Conservation (phyloP, 2,113 vertebrate genomes). For the Greenwoodochromis staneri region DNA sequence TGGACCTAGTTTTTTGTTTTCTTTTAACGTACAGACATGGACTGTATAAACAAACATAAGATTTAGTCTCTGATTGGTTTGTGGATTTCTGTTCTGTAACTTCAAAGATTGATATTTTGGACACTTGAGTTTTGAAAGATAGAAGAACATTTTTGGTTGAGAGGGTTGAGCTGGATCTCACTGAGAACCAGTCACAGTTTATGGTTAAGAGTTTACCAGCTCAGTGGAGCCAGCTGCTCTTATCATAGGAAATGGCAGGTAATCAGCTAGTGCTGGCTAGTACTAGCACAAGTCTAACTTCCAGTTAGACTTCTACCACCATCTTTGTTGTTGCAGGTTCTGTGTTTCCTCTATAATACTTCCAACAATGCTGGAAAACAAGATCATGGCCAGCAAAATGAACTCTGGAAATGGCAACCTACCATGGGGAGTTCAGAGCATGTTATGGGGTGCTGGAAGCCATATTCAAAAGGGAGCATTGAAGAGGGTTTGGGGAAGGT, state of each 20-base stretch:
- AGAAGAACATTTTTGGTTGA: neutral
- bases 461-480: neutral
- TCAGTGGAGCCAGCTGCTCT: neutral
- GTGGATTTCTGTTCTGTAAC: neutral
- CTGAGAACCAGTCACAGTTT: neutral
- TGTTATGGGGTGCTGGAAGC: neutral
- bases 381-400: neutral
- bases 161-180: neutral
- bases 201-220: neutral
- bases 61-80: neutral
- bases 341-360: neutral
- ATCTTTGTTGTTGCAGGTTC: neutral
- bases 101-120: neutral
- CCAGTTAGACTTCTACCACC: neutral
- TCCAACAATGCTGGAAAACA: neutral
- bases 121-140: neutral
- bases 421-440: neutral
- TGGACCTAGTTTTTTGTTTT: neutral
- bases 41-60: neutral
- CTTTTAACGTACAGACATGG: neutral
- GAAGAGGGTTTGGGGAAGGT: neutral
- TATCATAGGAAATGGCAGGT: neutral
- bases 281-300: neutral
- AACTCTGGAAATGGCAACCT: neutral
- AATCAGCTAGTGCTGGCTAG: neutral